Evolutionary conservation across 1,140 invertebrate species (phyloP).

Genomic region (Drosophila oshimai): DNA sequence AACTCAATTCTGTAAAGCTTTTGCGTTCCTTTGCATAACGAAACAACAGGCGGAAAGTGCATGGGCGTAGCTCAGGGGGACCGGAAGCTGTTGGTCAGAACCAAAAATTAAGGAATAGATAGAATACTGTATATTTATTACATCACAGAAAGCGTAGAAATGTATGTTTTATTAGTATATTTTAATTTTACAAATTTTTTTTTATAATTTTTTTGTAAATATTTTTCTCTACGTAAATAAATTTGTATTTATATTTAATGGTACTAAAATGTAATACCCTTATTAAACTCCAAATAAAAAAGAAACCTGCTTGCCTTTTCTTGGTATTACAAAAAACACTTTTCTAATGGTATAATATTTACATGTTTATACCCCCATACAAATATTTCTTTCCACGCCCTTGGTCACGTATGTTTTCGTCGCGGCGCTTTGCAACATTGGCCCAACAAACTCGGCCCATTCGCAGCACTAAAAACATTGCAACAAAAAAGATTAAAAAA

Average conservation of each 20-base stretch:
- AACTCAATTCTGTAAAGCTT: neutral
- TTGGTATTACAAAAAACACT: neutral
- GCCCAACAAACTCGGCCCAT: neutral
- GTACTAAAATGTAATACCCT: too few relatives aligned
- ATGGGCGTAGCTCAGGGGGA: neutral
- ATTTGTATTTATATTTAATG: too few relatives aligned
- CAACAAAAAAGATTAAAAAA: slow-evolving; percentile 64
- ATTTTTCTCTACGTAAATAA: too few relatives aligned
- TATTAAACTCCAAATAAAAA: too few relatives aligned
- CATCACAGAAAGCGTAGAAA: too few relatives aligned
- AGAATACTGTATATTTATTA: too few relatives aligned
- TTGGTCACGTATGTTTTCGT: slow-evolving; percentile 1
- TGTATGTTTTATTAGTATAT: too few relatives aligned
- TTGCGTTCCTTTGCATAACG: slow-evolving; percentile 54
- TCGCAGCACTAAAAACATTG: slow-evolving; percentile 38
- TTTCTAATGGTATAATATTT: neutral
- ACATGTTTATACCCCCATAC: neutral
- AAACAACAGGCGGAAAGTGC: slow-evolving; percentile 17
- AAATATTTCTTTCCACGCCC: neutral
- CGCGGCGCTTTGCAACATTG: slow-evolving; percentile 31
- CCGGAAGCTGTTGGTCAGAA: neutral
- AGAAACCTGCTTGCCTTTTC: neutral
- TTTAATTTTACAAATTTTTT: neutral
- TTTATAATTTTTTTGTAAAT: too few relatives aligned
- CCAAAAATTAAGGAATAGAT: too few relatives aligned